Conservation (phyloP, 2,113 vertebrate species). For the Mystacornis crossleyi region DNA sequence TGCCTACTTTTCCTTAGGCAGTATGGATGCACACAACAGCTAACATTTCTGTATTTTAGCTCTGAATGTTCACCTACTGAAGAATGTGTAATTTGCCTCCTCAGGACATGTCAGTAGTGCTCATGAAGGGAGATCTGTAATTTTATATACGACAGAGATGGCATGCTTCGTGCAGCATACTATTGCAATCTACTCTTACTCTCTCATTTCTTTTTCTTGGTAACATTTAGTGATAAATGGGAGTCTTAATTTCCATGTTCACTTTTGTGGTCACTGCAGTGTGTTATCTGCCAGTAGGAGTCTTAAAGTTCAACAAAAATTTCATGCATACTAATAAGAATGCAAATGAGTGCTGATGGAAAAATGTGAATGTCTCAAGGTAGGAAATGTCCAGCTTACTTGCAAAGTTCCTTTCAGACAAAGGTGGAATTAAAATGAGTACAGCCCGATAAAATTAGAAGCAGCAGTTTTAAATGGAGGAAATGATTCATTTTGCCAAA, state of each 20-base stretch:
- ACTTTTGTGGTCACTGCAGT: conserved; percentile 85
- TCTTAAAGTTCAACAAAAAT: conserved; percentile 89
- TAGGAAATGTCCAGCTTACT: conserved; percentile 75
- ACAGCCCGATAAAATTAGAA: conserved; percentile 38
- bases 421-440: conserved; percentile 21
- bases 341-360: conserved; percentile 84
- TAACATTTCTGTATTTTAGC: conserved; percentile 39
- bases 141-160: conserved; percentile 30
- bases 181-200: conserved; percentile 26
- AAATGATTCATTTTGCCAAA: neutral
- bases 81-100: conserved; percentile 35
- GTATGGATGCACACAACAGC: neutral
- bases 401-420: conserved; percentile 58
- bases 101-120: neutral
- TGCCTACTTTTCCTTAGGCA: neutral
- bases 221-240: conserved; percentile 86
- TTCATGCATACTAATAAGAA: conserved; percentile 89
- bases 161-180: conserved; percentile 35
- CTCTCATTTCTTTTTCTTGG: conserved; percentile 1
- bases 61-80: conserved; percentile 31
- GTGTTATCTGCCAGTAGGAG: conserved; percentile 84
- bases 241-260: conserved; percentile 85
- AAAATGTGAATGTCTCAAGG: conserved; percentile 72
- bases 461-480: conserved; percentile 19
- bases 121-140: conserved; percentile 42